phyloP scores from a whole-genome alignment of 2,113 vertebrate genomes.

The Rhynchomys soricoides region DNA sequence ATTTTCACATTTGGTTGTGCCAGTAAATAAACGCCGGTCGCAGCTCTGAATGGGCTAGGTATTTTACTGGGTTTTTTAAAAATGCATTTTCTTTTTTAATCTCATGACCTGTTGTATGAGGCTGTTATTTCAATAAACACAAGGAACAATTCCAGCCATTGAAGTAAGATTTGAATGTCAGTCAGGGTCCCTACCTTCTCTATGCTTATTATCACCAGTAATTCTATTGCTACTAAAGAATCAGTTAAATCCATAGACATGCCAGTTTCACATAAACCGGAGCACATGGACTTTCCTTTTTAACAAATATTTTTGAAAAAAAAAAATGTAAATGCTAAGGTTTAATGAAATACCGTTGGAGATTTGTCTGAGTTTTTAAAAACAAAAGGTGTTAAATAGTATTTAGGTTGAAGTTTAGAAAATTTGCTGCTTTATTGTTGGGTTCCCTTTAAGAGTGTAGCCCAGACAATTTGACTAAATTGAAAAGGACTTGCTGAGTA shows the following conservation, averaged over 20 bases:
- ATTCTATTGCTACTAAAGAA: not conserved
- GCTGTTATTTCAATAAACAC: constrained; percentile 25
- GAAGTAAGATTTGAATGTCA: not conserved
- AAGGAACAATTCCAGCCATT: not conserved
- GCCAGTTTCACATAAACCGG: not conserved
- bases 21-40: not conserved
- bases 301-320: not conserved
- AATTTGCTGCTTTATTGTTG: not conserved
- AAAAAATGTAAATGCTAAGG: not conserved
- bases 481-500: not conserved
- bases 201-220: not conserved
- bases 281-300: not conserved
- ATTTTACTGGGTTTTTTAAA: constrained; percentile 19
- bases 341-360: constrained; percentile 52
- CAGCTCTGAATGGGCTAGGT: not conserved
- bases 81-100: constrained; percentile 11
- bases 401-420: constrained; percentile 14
- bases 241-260: not conserved
- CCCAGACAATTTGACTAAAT: not conserved
- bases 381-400: not conserved
- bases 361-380: constrained; percentile 16
- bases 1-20: not conserved
- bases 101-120: not conserved
- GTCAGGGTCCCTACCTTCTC: not conserved
- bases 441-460: not conserved